Evolutionary conservation across 2,113 vertebrate species (phyloP).

Genomic region (Tyto alba): DNA sequence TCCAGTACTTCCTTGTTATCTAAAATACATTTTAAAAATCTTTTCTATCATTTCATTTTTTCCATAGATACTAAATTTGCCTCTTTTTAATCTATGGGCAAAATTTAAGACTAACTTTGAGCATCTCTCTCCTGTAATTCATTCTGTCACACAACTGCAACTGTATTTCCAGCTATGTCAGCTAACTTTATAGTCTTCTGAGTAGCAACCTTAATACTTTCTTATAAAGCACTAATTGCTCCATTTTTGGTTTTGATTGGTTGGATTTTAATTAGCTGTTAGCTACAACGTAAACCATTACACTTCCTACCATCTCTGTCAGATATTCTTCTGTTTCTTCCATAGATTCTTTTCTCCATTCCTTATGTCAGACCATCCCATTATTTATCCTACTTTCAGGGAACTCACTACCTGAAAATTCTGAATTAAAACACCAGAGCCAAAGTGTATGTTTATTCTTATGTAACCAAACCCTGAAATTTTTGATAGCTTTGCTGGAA

Average conservation of each 20-base stretch:
- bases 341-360: not conserved
- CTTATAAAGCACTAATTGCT: not conserved
- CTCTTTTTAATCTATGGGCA: not conserved
- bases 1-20: not conserved
- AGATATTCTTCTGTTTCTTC: not conserved
- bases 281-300: not conserved
- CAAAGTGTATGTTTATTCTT: not conserved
- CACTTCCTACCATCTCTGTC: not conserved
- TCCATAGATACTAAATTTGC: not conserved
- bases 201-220: not conserved
- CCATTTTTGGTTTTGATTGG: not conserved
- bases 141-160: not conserved
- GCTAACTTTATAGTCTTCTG: not conserved
- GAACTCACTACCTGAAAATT: not conserved
- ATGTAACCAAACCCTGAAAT: not conserved
- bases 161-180: not conserved
- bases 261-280: not conserved
- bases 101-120: not conserved
- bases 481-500: not conserved
- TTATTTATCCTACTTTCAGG: not conserved
- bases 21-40: not conserved
- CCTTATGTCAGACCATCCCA: not conserved
- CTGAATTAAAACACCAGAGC: not conserved
- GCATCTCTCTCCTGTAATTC: not conserved
- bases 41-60: constrained; percentile 3